Evolutionary conservation across 1,140 invertebrate genomes (phyloP).

Genomic region (Teleogryllus occipitalis): DNA sequence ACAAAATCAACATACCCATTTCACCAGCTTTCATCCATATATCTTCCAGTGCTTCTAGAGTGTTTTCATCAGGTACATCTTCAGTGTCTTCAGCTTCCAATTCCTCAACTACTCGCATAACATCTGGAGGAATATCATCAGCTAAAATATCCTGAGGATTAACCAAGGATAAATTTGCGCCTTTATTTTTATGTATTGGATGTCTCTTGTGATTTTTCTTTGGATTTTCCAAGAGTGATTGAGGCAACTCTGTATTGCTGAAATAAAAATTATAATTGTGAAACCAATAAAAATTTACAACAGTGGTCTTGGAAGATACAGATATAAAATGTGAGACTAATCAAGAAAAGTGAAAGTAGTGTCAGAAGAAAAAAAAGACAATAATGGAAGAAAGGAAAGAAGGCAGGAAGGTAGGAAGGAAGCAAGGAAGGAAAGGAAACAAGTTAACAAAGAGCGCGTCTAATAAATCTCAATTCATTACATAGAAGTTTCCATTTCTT

Average conservation of each 20-base stretch:
- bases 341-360: too few relatives aligned
- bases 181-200: slow-evolving; percentile 52
- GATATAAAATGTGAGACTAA: too few relatives aligned
- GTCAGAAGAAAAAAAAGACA: too few relatives aligned
- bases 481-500: too few relatives aligned
- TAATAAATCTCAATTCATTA: too few relatives aligned
- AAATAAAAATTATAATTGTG: not conserved
- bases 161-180: slow-evolving; percentile 24
- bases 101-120: slow-evolving; percentile 40
- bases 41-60: slow-evolving; percentile 66
- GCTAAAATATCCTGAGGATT: slow-evolving; percentile 20
- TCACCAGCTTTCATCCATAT: slow-evolving; percentile 76
- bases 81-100: slow-evolving; percentile 37
- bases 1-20: slow-evolving; percentile 43
- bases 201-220: slow-evolving; percentile 49
- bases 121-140: slow-evolving; percentile 42
- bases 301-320: too few relatives aligned
- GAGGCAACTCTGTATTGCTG: slow-evolving; percentile 46
- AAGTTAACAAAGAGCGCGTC: too few relatives aligned
- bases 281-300: too few relatives aligned
- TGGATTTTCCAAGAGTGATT: slow-evolving; percentile 49
- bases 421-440: too few relatives aligned
- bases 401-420: too few relatives aligned
- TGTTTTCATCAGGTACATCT: slow-evolving; percentile 55
- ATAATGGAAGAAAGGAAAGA: too few relatives aligned